Evolutionary conservation across 1,140 invertebrate species (phyloP), one percentile per base, ranked within the genome.

Genomic region (Vanessa tameamea): DNA sequence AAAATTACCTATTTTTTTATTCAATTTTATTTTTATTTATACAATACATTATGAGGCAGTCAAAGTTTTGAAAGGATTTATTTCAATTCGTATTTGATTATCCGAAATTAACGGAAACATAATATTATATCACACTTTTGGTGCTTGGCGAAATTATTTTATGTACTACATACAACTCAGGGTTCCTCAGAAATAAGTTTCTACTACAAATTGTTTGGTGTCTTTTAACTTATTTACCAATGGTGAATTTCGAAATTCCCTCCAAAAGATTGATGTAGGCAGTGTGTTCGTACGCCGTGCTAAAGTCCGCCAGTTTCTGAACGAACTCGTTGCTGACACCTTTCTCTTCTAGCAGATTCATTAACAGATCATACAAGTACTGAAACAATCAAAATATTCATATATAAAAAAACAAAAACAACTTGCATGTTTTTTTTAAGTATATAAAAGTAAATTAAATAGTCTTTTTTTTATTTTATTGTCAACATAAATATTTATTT

Each of bases 291-390:
- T 99, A 98, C 15, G 94, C 94, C 3, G 98, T 99, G 84, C 97
- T 97, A 77, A 97, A 95, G 57, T 97, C 95, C 0, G 96, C 95
- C 1, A 99, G 82, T 88, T 98, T 97, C 69, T 97, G 96, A 12
- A 95, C 96, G 93, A 99, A 99, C 77, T 98, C 97, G 87, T 98
- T 98, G 73, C 96, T 96, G 71, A 99, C 94, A 43, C 98, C 98
- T 83, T 98, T 97, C 84, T 99, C 98, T 87, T 99, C 98, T 65
- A 99, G 93, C 72, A 97, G 94, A 84, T 98, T 98, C 96, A 99
- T 97, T 55, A 99, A 92, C 23, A 99, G 94, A 89, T 99, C 98
- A 86, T 99, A 99, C 31, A 99, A 92, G 86, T 98, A 97, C 97
- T 98, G 93, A 14, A 95, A 95, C 83, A 90, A 87, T 59, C 9